phyloP scores from a whole-genome alignment of 2,888 invertebrate genomes.

The Baccha elongata region DNA sequence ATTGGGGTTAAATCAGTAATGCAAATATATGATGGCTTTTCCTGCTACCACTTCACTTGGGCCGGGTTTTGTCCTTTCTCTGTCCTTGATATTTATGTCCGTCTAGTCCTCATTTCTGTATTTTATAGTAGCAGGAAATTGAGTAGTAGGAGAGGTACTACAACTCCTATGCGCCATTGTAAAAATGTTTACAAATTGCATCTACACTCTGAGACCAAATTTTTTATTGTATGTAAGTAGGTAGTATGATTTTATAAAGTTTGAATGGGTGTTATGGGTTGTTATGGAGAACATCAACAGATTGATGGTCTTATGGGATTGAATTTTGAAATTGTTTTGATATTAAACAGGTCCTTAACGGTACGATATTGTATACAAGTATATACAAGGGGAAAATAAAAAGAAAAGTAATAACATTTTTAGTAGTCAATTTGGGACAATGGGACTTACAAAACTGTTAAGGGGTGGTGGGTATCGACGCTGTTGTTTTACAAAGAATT shows the following conservation, averaged over 20 bases:
- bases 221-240: not conserved
- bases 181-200: constrained; percentile 72
- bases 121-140: constrained; percentile 36
- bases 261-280: constrained; percentile 54
- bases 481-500: not conserved
- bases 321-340: constrained; percentile 68
- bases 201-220: constrained; percentile 46
- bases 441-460: not conserved
- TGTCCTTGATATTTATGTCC: constrained; percentile 62
- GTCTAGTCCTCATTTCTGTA: constrained; percentile 65
- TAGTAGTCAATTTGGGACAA: constrained; percentile 39
- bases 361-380: not conserved
- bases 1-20: constrained; percentile 73
- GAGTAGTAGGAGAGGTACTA: not conserved
- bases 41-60: constrained; percentile 29
- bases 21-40: constrained; percentile 71
- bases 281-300: constrained; percentile 61
- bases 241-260: constrained; percentile 34
- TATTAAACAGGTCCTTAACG: constrained; percentile 49
- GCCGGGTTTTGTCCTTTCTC: not conserved
- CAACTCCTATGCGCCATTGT: not conserved
- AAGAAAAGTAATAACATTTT: constrained; percentile 23
- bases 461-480: not conserved
- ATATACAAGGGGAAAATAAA: not conserved
- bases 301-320: constrained; percentile 69